phyloP scores from a whole-genome alignment of 2,888 invertebrate species.

The Pherbina coryleti region DNA sequence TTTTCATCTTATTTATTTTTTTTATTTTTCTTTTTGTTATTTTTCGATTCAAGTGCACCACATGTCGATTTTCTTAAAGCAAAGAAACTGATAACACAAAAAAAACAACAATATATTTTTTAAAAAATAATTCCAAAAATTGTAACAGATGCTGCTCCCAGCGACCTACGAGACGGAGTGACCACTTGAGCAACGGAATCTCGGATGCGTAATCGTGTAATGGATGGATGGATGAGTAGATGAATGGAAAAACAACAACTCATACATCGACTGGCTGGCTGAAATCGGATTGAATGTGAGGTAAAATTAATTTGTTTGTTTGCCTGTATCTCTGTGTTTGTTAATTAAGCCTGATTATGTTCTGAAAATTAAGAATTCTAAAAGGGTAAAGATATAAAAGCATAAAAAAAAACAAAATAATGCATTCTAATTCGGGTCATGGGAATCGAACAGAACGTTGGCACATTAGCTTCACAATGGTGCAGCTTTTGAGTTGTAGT shows the following conservation, averaged over 20 bases:
- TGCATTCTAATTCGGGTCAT: background rate
- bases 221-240: background rate
- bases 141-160: constrained; percentile 7
- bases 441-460: background rate
- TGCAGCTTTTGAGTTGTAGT: no score
- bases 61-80: background rate
- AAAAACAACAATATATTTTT: background rate
- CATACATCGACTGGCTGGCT: background rate
- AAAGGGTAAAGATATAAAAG: background rate
- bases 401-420: background rate
- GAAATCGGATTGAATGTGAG: background rate
- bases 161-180: constrained; percentile 1
- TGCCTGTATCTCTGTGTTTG: background rate
- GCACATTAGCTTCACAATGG: background rate
- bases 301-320: background rate
- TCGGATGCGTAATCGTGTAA: background rate
- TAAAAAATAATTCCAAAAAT: background rate
- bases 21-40: constrained; percentile 48
- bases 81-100: background rate
- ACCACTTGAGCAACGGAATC: constrained; percentile 30
- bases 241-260: background rate
- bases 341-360: constrained; percentile 19
- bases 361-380: background rate
- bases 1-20: constrained; percentile 56
- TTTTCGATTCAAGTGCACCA: background rate